Evolutionary conservation across 2,888 invertebrate genomes (phyloP).

Genomic region (Mythimna pallens): DNA sequence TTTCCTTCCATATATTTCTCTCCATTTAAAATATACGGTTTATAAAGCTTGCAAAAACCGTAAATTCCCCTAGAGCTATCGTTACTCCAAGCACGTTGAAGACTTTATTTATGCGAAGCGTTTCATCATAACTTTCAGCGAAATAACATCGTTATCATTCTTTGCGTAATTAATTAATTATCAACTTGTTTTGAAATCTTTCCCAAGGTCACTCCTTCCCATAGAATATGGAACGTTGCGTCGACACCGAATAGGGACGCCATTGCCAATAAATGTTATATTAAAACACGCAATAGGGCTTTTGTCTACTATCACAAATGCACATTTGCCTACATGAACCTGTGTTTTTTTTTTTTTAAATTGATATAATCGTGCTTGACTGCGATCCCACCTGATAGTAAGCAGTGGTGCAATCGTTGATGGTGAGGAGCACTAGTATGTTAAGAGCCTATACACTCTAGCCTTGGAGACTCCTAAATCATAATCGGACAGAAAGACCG

Average conservation of each 20-base stretch:
- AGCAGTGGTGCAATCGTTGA: too few relatives aligned
- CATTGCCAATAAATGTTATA: background rate
- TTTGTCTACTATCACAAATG: too few relatives aligned
- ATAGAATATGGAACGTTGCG: background rate
- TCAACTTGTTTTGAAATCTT: conserved; percentile 32
- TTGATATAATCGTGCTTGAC: too few relatives aligned
- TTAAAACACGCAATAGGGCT: background rate
- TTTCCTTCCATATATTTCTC: background rate
- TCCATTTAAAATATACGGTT: conserved; percentile 9
- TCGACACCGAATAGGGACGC: too few relatives aligned
- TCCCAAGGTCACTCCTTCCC: conserved; percentile 1
- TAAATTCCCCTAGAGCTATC: conserved; percentile 2
- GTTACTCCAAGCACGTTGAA: conserved; percentile 4
- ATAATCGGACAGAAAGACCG: too few relatives aligned
- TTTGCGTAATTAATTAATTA: conserved; percentile 35
- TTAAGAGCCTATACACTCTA: too few relatives aligned
- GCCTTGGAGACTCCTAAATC: too few relatives aligned
- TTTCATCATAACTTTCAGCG: conserved; percentile 20
- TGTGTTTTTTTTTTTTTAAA: too few relatives aligned
- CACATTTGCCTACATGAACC: too few relatives aligned
- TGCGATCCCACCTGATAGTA: too few relatives aligned
- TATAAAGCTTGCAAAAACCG: background rate
- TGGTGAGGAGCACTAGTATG: too few relatives aligned
- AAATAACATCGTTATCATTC: conserved; percentile 42
- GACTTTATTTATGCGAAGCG: conserved; percentile 11